These are phyloP conservation scores for Calliphora vicina DNA, from an alignment of 1,140 invertebrate species.

Conservation along the genomic window DNA sequence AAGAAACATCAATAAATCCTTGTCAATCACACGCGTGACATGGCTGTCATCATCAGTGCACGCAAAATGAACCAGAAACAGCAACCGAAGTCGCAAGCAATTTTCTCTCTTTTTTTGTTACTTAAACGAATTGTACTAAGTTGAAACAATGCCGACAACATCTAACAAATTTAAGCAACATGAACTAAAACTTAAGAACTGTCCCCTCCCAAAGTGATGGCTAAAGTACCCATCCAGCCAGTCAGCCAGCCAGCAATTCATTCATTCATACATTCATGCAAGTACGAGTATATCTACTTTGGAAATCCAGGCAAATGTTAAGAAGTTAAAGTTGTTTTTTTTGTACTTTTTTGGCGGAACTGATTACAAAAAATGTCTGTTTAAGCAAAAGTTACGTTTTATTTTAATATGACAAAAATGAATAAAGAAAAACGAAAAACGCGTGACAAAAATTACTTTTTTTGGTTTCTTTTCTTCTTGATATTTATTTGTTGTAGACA, in stretches of 20 bases:
- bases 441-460: not conserved
- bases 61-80: conserved; percentile 26
- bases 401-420: not conserved
- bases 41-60: conserved; percentile 38
- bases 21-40: conserved; percentile 60
- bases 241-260: not conserved
- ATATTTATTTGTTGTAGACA: not conserved
- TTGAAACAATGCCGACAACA: not conserved
- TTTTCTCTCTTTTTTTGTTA: not conserved
- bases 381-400: conserved; percentile 17
- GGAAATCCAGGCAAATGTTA: not conserved
- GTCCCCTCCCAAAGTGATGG: not conserved
- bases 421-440: not conserved
- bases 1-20: conserved; percentile 56
- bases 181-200: not conserved
- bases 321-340: conserved; percentile 27
- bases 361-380: conserved; percentile 54
- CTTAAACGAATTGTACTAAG: not conserved
- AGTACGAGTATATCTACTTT: not conserved
- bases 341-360: conserved; percentile 57
- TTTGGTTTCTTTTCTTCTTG: not conserved
- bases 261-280: not conserved
- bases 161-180: not conserved
- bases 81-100: not conserved
- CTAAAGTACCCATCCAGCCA: not conserved